Conservation (phyloP, 1,140 invertebrate genomes). For the Drosophila arizonae region DNA sequence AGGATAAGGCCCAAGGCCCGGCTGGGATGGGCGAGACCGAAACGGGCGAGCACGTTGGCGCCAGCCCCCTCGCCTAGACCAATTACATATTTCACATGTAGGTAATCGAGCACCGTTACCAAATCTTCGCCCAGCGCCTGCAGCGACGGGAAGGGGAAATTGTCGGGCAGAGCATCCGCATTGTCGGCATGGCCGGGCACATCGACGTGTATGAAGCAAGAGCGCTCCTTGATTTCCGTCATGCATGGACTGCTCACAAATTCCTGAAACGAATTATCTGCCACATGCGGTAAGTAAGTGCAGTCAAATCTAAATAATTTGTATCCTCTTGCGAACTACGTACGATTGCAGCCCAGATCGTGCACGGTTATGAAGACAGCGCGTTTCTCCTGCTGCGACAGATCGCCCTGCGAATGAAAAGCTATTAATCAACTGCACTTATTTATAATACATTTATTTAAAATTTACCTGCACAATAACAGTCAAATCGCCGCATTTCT, state of each 20-base stretch:
- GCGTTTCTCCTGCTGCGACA: constrained; percentile 89
- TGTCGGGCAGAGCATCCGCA: constrained; percentile 87
- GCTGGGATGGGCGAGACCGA: constrained; percentile 90
- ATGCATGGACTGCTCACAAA: constrained; percentile 92
- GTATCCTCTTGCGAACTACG: constrained; percentile 83
- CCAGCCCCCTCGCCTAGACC: constrained; percentile 95
- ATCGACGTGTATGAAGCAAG: constrained; percentile 94
- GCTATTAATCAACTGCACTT: not conserved
- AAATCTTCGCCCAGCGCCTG: constrained; percentile 93
- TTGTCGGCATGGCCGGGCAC: constrained; percentile 94
- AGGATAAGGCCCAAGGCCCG: constrained; percentile 90
- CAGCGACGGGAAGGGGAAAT: constrained; percentile 91
- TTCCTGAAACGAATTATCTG: constrained; percentile 89
- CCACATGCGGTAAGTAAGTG: not conserved
- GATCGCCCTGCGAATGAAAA: constrained; percentile 86
- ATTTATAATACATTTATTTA: not conserved
- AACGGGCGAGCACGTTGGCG: constrained; percentile 93
- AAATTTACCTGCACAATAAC: constrained; percentile 87
- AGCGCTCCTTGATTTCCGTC: constrained; percentile 92
- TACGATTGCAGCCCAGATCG: constrained; percentile 95
- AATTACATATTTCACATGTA: constrained; percentile 91
- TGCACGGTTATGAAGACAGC: constrained; percentile 94
- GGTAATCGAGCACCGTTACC: constrained; percentile 90
- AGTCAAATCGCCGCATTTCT: constrained; percentile 87
- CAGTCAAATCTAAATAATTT: no score